Evolutionary conservation across 2,113 vertebrate genomes (phyloP).

Genomic region (Gasterosteus aculeatus): DNA sequence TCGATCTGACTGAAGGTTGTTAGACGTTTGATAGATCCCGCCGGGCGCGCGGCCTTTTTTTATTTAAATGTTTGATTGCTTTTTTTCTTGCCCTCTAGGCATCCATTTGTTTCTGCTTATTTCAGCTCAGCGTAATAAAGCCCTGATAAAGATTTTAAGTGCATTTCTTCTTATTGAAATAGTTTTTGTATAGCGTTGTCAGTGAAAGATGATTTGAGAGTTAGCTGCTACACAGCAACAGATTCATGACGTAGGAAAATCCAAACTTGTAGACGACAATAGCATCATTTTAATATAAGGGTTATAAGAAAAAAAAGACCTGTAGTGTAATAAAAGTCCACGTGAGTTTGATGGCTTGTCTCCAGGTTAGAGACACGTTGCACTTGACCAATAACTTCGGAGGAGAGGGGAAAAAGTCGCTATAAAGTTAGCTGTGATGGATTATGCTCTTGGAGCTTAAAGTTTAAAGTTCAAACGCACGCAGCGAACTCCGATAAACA

Average conservation of each 20-base stretch:
- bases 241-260: conserved; percentile 32
- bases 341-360: conserved; percentile 10
- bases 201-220: conserved; percentile 3
- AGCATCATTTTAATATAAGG: conserved; percentile 8
- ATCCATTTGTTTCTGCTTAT: conserved; percentile 17
- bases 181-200: neutral
- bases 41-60: neutral
- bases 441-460: conserved; percentile 36
- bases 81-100: conserved; percentile 1
- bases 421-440: conserved; percentile 32
- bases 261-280: neutral
- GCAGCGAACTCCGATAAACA: neutral
- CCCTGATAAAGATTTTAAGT: neutral
- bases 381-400: conserved; percentile 14
- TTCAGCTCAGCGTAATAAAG: neutral
- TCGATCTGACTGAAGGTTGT: conserved; percentile 22
- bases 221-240: conserved; percentile 4
- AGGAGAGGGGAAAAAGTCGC: neutral
- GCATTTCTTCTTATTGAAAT: conserved; percentile 1
- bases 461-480: conserved; percentile 21
- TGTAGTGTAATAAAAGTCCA: neutral
- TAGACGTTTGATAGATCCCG: neutral
- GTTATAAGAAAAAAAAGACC: conserved; percentile 8
- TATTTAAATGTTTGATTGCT: neutral
- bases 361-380: conserved; percentile 26